Percentiles rank a stretch among this genome's conserved stretches.
Evolutionary conservation across 1,140 invertebrate species (phyloP).

Genomic region (Drosophila takahashii): DNA sequence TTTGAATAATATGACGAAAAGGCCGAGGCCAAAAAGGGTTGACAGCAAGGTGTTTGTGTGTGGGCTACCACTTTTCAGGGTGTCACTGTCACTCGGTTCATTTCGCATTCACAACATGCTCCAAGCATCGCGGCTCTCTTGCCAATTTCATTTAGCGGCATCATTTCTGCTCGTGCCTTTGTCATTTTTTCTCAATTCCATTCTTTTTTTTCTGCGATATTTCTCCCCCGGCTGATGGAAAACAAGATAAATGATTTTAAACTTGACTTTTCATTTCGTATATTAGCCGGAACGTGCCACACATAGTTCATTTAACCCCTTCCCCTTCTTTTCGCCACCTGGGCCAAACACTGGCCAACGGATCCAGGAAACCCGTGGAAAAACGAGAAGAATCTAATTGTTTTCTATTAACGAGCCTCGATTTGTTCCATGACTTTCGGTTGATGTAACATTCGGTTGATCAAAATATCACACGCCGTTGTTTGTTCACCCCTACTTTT

Average conservation of each 20-base stretch:
- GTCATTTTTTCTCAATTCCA: constrained; percentile 65
- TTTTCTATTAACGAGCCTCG: constrained; percentile 76
- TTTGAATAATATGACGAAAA: constrained; percentile 71
- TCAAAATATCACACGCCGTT: constrained; percentile 64
- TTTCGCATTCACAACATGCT: constrained; percentile 76
- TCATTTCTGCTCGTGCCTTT: constrained; percentile 76
- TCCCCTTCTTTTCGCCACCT: constrained; percentile 3
- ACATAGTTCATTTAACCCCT: constrained; percentile 35
- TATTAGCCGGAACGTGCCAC: constrained; percentile 75
- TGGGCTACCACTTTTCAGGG: constrained; percentile 38
- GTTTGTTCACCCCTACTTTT: constrained; percentile 7
- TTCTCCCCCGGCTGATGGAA: constrained; percentile 33
- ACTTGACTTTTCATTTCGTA: constrained; percentile 81
- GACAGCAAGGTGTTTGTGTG: constrained; percentile 27
- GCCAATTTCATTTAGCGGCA: constrained; percentile 81
- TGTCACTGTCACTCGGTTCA: constrained; percentile 72
- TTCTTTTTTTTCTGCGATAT: background rate
- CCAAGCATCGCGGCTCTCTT: constrained; percentile 43
- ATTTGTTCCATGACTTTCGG: constrained; percentile 75
- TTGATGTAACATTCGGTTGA: constrained; percentile 55
- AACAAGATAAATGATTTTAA: constrained; percentile 82
- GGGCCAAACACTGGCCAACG: constrained; percentile 12
- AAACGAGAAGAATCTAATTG: constrained; percentile 53
- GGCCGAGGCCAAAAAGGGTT: constrained; percentile 57
- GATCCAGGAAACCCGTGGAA: constrained; percentile 10